Percentiles rank a stretch among this genome's conserved stretches.
Conservation (phyloP, 2,888 invertebrate species). For the Ochropacha duplaris region DNA sequence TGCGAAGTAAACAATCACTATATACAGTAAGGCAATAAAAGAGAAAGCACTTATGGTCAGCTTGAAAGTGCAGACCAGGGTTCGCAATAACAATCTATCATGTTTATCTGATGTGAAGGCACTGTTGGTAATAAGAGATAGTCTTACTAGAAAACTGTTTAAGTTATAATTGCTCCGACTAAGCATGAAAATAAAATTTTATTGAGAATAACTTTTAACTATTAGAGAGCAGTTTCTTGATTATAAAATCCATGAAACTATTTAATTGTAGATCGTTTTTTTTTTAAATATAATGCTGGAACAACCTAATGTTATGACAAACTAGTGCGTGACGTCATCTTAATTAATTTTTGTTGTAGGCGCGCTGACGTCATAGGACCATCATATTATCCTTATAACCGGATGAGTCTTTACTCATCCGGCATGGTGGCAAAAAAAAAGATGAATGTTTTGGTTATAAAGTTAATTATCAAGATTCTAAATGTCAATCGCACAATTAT, state of each 20-base stretch:
- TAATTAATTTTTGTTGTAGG: neutral
- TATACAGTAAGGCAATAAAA: conserved; percentile 33
- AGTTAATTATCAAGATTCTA: no score
- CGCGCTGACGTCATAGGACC: neutral
- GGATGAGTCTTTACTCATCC: neutral
- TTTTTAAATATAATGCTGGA: no score
- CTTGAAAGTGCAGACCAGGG: conserved; percentile 46
- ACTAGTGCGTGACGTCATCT: neutral
- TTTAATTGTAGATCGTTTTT: no score
- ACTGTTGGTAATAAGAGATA: conserved; percentile 39
- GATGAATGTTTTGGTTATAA: no score
- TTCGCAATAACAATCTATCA: conserved; percentile 59
- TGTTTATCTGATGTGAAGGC: conserved; percentile 52
- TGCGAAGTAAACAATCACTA: conserved; percentile 1
- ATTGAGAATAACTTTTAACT: neutral
- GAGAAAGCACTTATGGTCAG: conserved; percentile 53
- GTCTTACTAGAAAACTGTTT: conserved; percentile 36
- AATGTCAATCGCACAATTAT: no score
- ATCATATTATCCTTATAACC: no score
- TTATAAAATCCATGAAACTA: neutral
- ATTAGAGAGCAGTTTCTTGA: no score
- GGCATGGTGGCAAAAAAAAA: neutral
- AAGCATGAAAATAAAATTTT: neutral
- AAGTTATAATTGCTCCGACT: neutral
- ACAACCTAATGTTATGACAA: neutral